Percentiles rank a stretch among this genome's conserved stretches.
These are phyloP conservation scores for Poecilus cupreus DNA, from an alignment of 2,888 invertebrate genomes.

Conservation along the genomic window DNA sequence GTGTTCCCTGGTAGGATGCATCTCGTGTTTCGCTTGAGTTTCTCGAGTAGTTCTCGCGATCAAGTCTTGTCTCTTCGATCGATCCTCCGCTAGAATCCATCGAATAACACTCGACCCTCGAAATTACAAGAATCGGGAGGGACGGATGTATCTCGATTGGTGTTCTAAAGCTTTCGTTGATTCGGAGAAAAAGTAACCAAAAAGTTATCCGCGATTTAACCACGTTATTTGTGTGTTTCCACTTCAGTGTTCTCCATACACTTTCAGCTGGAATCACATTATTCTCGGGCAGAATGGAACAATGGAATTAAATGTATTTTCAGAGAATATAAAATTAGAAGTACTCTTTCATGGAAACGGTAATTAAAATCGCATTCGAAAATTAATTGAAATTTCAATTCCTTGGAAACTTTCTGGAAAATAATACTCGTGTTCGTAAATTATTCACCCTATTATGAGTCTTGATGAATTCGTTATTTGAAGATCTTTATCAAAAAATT, in stretches of 20 bases:
- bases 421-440: not conserved
- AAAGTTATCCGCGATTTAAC: constrained; percentile 40
- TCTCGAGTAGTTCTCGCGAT: constrained; percentile 39
- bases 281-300: not conserved
- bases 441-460: no score
- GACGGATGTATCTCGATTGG: constrained; percentile 47
- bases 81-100: constrained; percentile 1
- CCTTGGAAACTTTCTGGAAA: not conserved
- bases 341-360: not conserved
- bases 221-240: constrained; percentile 27
- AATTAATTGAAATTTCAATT: not conserved
- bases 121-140: constrained; percentile 54
- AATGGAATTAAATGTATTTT: not conserved
- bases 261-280: not conserved
- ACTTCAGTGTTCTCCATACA: not conserved
- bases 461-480: no score
- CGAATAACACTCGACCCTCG: constrained; percentile 51
- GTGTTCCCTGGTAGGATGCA: not conserved
- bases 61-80: constrained; percentile 20
- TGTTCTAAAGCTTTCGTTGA: constrained; percentile 44
- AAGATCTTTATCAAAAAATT: no score
- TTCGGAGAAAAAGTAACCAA: constrained; percentile 47
- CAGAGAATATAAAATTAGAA: not conserved
- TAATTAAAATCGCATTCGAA: not conserved
- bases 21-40: not conserved